Percentiles rank a stretch among this genome's conserved stretches.
phyloP scores from a whole-genome alignment of 2,113 vertebrate species.

The Mesocricetus auratus region DNA sequence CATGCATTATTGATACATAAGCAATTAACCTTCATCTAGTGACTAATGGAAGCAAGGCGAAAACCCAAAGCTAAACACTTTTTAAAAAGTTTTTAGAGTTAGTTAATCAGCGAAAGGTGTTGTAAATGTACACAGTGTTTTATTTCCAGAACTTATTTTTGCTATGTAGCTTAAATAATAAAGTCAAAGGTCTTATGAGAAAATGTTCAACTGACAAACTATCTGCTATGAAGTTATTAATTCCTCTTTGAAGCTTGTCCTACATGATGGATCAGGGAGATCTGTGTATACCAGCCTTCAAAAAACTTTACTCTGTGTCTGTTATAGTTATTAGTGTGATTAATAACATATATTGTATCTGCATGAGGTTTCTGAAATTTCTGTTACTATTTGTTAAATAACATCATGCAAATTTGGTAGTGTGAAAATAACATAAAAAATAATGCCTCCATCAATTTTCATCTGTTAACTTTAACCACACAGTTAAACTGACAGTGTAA shows the following conservation, averaged over 20 bases:
- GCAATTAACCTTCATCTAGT: too few species aligned
- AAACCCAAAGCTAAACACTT: too few species aligned
- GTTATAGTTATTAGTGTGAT: neutral
- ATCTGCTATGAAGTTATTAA: neutral
- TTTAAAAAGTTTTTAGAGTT: neutral
- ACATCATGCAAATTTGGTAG: neutral
- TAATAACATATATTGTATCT: slow-evolving; percentile 28
- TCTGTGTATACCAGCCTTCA: neutral
- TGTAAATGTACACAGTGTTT: neutral
- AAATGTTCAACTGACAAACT: neutral
- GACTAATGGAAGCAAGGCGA: too few species aligned
- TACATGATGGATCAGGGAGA: neutral
- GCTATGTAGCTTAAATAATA: neutral
- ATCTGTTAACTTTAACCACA: neutral
- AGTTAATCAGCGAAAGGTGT: neutral
- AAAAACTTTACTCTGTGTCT: neutral
- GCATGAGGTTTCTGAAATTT: neutral
- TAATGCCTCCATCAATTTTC: neutral
- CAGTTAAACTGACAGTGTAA: neutral
- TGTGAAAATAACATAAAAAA: neutral
- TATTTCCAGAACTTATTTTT: neutral
- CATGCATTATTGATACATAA: neutral
- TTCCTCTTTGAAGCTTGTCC: neutral
- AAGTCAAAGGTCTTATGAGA: neutral
- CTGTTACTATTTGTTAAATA: neutral